These are phyloP conservation scores for Folsomia candida DNA, from an alignment of 2,888 invertebrate genomes.

Conservation along the genomic window DNA sequence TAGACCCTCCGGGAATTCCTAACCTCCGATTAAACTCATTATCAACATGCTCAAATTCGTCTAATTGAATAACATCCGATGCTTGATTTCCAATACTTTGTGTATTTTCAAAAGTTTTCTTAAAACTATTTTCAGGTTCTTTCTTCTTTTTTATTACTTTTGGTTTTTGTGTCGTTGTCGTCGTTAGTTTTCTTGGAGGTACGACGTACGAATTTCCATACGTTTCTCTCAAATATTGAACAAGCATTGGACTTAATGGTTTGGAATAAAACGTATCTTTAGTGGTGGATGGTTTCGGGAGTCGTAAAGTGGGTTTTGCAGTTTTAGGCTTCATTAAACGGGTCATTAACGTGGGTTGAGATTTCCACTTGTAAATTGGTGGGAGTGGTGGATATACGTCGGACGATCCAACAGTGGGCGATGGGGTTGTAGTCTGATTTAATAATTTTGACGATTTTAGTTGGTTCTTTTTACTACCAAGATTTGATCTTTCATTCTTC, in stretches of 20 bases:
- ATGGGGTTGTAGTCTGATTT: too few relatives aligned
- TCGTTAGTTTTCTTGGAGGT: neutral
- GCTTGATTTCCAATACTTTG: neutral
- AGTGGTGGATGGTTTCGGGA: neutral
- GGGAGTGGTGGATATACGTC: slow-evolving; percentile 12
- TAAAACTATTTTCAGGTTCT: neutral
- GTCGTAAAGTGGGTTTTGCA: neutral
- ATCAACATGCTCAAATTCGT: neutral
- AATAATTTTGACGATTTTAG: too few relatives aligned
- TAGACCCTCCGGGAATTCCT: too few relatives aligned
- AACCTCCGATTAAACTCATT: too few relatives aligned
- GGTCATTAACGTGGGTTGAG: neutral
- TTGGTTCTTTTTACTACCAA: neutral
- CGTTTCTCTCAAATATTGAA: slow-evolving; percentile 25
- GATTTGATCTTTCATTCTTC: neutral
- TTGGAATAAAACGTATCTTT: slow-evolving; percentile 8
- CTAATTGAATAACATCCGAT: neutral
- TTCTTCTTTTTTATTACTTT: neutral
- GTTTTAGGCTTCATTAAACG: neutral
- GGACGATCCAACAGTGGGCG: too few relatives aligned
- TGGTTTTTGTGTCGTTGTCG: neutral
- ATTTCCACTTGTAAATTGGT: slow-evolving; percentile 12
- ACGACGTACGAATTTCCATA: slow-evolving; percentile 21
- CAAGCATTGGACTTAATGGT: slow-evolving; percentile 29
- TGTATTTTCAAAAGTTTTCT: neutral